Percentiles rank a stretch among this genome's conserved stretches.
phyloP scores from a whole-genome alignment of 2,797 vertebrate species.

The Eidolon dupreanum region DNA sequence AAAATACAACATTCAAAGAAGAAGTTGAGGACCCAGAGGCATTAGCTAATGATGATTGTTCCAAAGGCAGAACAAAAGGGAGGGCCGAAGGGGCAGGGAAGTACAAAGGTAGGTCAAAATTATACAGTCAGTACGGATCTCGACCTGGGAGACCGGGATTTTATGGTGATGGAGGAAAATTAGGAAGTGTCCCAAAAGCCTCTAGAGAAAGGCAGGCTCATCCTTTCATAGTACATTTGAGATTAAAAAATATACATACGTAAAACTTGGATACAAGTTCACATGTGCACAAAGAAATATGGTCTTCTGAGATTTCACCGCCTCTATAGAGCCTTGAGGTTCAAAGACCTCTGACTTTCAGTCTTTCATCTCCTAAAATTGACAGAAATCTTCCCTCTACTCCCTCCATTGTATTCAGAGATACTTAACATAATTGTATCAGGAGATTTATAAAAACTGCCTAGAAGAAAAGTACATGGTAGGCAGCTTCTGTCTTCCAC shows the following conservation, averaged over 20 bases:
- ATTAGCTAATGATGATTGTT: neutral
- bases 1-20: slow-evolving; percentile 30
- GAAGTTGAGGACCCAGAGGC: neutral
- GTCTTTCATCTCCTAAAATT: neutral
- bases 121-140: neutral
- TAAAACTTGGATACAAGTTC: neutral
- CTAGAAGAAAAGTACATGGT: neutral
- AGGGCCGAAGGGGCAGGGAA: neutral
- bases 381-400: neutral
- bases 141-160: neutral
- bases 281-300: neutral
- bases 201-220: neutral
- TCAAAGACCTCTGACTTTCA: neutral
- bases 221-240: neutral
- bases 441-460: neutral
- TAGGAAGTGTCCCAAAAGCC: neutral
- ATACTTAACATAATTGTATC: neutral
- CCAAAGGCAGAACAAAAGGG: neutral
- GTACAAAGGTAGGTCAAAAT: neutral
- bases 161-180: neutral
- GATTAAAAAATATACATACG: neutral
- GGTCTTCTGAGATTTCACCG: neutral
- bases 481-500: neutral
- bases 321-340: neutral
- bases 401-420: neutral